Base-by-base conservation (phyloP, 2,797 vertebrate species). In the Hyperoplus lanceolatus region DNA sequence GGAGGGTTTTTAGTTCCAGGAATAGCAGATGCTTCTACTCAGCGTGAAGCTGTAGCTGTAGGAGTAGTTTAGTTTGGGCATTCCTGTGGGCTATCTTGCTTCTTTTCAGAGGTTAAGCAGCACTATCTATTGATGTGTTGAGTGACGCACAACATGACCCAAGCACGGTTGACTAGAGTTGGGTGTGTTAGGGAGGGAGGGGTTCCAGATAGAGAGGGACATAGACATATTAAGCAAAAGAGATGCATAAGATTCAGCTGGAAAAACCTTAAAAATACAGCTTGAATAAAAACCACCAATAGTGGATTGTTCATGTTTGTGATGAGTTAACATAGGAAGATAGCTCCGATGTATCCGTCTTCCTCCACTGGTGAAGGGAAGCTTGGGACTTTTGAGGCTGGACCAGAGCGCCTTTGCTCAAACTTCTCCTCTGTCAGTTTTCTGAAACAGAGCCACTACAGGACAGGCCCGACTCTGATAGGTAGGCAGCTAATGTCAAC, bases 401-500 rank as follows among this genome's bases (percentile, higher is more conserved):
- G 61, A 75, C 68, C 63, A 58, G 43, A 79, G 50, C 48, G 39
- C 68, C 60, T 82, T 55, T 66, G 62, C 75, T 86, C 58, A 80
- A 69, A 73, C 60, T 62, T 78, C 51, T 70, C 62, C 48, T 61
- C 68, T 80, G 84, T 79, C 83, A 80, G 59, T 66, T 79, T 83
- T 81, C 70, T 84, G 80, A 84, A 90, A 69, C 68, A 41, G 55
- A 82, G 83, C 75, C 76, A 74, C 29, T 29, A 29, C 55, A 69
- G 73, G 82, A 85, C 56, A 65, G 61, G 75, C 60, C 29, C 13
- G 57, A 61, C 83, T 82, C 85, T 85, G 85, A 92, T 84, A 89
- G 82, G 77, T 46, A 42, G 78, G 70, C 87, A 78, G 83, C 89
- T 86, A 85, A 89, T 85, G 89, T 92, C 91, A 91, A 90, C 86